Percentiles rank a stretch among this genome's conserved stretches.
phyloP scores from a whole-genome alignment of 2,113 vertebrate genomes.

The Alosa alosa region DNA sequence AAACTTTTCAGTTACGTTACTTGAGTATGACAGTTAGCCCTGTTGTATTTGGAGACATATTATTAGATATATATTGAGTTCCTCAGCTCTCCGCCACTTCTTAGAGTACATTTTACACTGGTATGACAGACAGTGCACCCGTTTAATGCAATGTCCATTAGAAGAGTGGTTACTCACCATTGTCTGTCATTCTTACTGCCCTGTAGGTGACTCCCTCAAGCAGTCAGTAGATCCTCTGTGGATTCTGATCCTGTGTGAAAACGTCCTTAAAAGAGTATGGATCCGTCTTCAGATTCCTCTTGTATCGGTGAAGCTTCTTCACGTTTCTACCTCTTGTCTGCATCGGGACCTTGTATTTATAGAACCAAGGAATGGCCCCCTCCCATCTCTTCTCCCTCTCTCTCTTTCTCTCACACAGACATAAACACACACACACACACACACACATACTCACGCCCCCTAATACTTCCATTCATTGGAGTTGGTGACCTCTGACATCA shows the following conservation, averaged over 20 bases:
- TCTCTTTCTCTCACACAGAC: conserved; percentile 1
- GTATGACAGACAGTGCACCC: not conserved
- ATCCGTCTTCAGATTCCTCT: not conserved
- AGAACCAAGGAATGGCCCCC: conserved; percentile 23
- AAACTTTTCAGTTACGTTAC: not conserved
- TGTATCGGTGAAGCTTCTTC: conserved; percentile 1
- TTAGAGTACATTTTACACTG: not conserved
- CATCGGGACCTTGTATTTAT: conserved; percentile 37
- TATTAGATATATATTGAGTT: not conserved
- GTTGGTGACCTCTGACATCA: conserved; percentile 58
- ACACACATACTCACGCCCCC: conserved; percentile 32
- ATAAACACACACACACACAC: conserved; percentile 24
- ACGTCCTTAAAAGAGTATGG: not conserved
- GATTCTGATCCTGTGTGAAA: conserved; percentile 14
- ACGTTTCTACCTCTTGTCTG: conserved; percentile 26
- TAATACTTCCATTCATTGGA: conserved; percentile 20
- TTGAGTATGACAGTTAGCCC: not conserved
- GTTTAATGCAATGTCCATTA: not conserved
- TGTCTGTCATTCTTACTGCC: conserved; percentile 32
- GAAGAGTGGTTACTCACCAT: conserved; percentile 32
- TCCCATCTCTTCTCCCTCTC: conserved; percentile 20
- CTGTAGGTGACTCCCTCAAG: not conserved
- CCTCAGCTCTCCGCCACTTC: not conserved
- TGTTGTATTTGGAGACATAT: not conserved
- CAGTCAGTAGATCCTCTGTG: not conserved